Conservation (phyloP, 1,140 invertebrate species). For the Bombus picipes region DNA sequence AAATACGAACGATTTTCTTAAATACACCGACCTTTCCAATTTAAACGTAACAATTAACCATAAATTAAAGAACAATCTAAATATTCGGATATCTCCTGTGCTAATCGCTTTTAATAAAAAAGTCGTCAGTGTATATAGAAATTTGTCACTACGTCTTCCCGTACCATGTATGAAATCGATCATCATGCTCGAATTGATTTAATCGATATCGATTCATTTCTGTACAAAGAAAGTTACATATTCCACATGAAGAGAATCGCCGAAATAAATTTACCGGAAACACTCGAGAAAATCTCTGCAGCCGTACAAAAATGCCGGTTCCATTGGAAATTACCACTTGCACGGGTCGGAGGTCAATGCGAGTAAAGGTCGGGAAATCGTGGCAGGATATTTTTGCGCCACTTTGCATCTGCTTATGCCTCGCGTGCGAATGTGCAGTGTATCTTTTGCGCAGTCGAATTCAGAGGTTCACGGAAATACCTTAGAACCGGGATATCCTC, state of each 20-base stretch:
- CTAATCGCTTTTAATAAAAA: no score
- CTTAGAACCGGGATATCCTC: slow-evolving; percentile 8
- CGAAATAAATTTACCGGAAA: background rate
- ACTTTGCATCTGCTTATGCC: slow-evolving; percentile 22
- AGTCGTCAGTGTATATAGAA: no score
- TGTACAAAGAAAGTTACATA: background rate
- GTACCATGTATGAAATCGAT: no score
- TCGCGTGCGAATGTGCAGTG: background rate
- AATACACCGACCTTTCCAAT: no score
- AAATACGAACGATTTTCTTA: no score
- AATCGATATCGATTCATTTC: background rate
- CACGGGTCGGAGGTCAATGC: background rate
- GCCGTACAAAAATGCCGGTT: background rate
- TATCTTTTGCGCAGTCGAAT: slow-evolving; percentile 10
- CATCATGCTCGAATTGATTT: no score
- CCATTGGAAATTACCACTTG: slow-evolving; percentile 2
- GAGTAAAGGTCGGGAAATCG: background rate
- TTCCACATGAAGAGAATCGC: background rate
- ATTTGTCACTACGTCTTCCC: no score
- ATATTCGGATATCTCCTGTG: no score
- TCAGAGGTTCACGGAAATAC: slow-evolving; percentile 20
- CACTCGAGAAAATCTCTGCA: background rate
- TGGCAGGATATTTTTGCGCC: background rate
- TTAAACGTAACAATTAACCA: no score
- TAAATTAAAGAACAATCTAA: no score